Base-by-base conservation (phyloP, 2,888 invertebrate species). In the Andrena minutula region DNA sequence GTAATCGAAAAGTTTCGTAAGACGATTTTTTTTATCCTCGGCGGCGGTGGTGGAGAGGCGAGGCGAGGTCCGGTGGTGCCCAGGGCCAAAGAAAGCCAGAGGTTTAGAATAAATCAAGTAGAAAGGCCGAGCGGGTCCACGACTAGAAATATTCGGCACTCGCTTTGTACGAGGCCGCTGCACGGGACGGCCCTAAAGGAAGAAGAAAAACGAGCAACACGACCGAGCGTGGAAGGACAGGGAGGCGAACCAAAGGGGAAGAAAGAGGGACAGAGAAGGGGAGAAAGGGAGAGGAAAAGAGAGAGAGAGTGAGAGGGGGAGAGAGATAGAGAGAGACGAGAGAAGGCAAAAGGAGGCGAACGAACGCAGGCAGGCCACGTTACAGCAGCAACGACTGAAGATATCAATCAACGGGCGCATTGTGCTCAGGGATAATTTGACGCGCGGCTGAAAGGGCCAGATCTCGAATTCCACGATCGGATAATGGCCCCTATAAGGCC, bases 401-500 rank as follows among this genome's bases (percentile, higher is more conserved):
- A 92, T 92, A 92, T 92, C 92, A 92, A 92, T 92, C 92, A 92
- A 92, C 92, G 90, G 89, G 91, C 91, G 87, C 92, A 92, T 92
- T 92, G 92, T 92, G 90, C 92, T 86, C 90, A 73, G 87, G 92
- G 92, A 92, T 92, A 92, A 92, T 92, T 92, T 92, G 92, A 92
- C 92, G 91, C 92, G 91, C 90, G 90, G 90, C 86, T 92, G 92
- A 92, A 92, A 92, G 91, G 90, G 90, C 89, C 91, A 90, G 89
- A 92, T 91, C 91, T 92, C 91, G 90, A 92, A 92, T 92, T 92
- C 92, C 91, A 91, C 89, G 90, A 91, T 91, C 91, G 91, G 89
- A 91, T 92, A 91, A 92, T 92, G 90, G 91, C 85, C 89, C 82
- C 88, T 86, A 83, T 84, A 84, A 85, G 87, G 79, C 90, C 89